Evolutionary conservation across 2,113 vertebrate species (phyloP).

Genomic region (Reinhardtius hippoglossoides): DNA sequence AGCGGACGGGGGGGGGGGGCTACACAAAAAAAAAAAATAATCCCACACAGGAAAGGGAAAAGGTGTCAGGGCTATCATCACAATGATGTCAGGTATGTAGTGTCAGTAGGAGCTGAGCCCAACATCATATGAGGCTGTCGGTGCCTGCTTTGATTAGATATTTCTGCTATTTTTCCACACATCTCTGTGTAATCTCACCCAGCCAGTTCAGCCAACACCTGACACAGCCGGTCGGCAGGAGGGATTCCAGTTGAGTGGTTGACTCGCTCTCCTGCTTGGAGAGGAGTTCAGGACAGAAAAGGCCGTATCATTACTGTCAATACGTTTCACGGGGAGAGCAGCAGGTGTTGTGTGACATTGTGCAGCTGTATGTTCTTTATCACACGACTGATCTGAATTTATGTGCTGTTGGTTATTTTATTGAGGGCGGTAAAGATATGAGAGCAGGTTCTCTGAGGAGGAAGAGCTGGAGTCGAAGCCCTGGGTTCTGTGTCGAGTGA

Average conservation of each 20-base stretch:
- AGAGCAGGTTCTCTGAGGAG: constrained; percentile 1
- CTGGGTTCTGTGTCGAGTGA: not conserved
- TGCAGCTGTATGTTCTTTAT: constrained; percentile 15
- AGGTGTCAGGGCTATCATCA: constrained; percentile 13
- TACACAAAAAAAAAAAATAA: not conserved
- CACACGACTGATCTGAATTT: constrained; percentile 7
- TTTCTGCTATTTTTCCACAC: constrained; percentile 25
- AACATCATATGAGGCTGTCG: not conserved
- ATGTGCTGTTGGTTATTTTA: not conserved
- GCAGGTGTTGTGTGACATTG: constrained; percentile 20
- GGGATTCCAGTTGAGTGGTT: constrained; percentile 1
- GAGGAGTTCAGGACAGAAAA: not conserved
- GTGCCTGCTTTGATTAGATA: constrained; percentile 32
- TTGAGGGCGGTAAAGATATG: not conserved
- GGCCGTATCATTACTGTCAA: not conserved
- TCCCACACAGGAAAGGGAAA: constrained; percentile 4
- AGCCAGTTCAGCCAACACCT: constrained; percentile 47
- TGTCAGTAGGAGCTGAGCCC: constrained; percentile 5
- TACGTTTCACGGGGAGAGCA: constrained; percentile 10
- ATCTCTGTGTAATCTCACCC: constrained; percentile 29
- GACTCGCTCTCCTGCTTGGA: too few relatives aligned
- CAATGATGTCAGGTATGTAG: constrained; percentile 45
- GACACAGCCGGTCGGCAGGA: constrained; percentile 14
- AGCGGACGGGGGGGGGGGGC: constrained; percentile 37
- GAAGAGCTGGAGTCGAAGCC: not conserved